These are phyloP conservation scores for human (Homo sapiens) DNA, from an alignment of 2,113 vertebrate species.

Conservation along the genomic window DNA sequence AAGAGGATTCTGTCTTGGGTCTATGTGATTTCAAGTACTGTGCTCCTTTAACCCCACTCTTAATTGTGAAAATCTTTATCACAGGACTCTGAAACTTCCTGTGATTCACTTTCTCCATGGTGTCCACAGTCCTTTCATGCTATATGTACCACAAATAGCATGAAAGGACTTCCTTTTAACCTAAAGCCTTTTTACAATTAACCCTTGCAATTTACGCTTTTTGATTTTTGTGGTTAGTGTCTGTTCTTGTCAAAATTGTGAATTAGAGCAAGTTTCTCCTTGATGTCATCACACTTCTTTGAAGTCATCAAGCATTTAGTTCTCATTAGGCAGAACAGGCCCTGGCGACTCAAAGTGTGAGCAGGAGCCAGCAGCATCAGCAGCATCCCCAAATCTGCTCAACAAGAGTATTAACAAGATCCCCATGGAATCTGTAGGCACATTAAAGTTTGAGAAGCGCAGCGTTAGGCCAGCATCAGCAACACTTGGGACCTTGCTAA, in stretches of 20 bases:
- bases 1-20: background rate
- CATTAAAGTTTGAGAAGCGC: background rate
- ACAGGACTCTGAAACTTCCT: background rate
- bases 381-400: background rate
- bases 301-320: background rate
- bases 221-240: background rate
- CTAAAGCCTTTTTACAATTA: background rate
- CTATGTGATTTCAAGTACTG: background rate
- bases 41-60: background rate
- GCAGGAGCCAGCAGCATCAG: background rate
- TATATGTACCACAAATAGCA: no score
- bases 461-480: background rate
- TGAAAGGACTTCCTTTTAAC: background rate
- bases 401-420: background rate
- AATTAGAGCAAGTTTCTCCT: background rate
- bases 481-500: background rate
- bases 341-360: background rate
- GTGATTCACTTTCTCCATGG: background rate
- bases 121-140: background rate
- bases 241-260: background rate
- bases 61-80: background rate
- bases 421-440: background rate
- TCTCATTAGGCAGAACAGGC: background rate
- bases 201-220: background rate
- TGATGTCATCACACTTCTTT: background rate